Base-by-base conservation (phyloP, 2,113 vertebrate species). In the Argyrosomus japonicus region DNA sequence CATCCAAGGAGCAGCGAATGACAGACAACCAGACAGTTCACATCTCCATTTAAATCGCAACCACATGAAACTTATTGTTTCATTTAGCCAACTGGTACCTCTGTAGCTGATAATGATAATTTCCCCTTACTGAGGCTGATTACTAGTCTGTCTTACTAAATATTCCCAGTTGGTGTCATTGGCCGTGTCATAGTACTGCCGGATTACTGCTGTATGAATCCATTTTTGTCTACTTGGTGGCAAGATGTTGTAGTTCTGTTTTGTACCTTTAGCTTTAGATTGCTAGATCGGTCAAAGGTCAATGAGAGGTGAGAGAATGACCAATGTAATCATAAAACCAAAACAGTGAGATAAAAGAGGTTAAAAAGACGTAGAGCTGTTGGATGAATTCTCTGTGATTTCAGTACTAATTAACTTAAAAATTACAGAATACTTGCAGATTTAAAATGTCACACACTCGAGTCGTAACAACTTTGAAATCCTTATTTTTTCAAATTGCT, bases 21-120 rank as follows among this genome's bases (percentile, higher is more conserved):
- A 91, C 86, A 86, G 91, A 86, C 87, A 91, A 83, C 65, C 81
- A 87, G 87, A 86, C 85, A 83, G 80, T 82, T 90, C 81, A 81
- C 76, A 84, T 86, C 76, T 86, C 73, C 80, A 74, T 90, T 88
- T 36, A 81, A 71, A 86, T 72, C 47, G 27, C 84, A 82, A 48
- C 84, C 81, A 87, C 85, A 84, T 74, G 63, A 88, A 78, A 79
- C 71, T 75, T 70, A 85, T 81, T 81, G 81, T 87, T 92, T 86
- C 68, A 74, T 77, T 73, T 63, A 80, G 83, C 74, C 50, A 67
- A 69, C 58, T 77, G 69, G 86, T 86, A 89, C 86, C 83, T 73
- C 89, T 78, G 78, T 61, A 65, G 73, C 71, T 68, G 61, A 82
- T 82, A 45, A 72, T 68, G 65, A 79, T 79, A 9, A 83, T 88